Conservation (phyloP, 1,140 invertebrate genomes). For the Wasmannia auropunctata region DNA sequence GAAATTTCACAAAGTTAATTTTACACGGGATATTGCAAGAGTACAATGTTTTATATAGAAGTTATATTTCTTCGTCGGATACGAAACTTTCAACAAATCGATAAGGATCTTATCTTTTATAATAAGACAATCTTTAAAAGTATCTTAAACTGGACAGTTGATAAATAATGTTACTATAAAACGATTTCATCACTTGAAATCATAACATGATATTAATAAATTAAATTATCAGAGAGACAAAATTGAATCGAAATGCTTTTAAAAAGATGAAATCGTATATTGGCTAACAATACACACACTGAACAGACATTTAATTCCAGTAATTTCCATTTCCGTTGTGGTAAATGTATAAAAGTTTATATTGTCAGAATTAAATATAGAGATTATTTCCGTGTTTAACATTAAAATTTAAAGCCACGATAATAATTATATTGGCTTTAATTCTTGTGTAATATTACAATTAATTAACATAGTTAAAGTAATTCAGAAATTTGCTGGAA, state of each 20-base stretch:
- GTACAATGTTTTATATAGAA: constrained; percentile 28
- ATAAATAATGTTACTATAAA: not conserved
- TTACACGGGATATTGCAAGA: constrained; percentile 18
- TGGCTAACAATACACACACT: not conserved
- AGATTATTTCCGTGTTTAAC: constrained; percentile 18
- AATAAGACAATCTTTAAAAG: not conserved
- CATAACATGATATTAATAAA: not conserved
- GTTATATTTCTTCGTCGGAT: not conserved
- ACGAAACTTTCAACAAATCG: constrained; percentile 12
- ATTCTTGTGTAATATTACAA: not conserved
- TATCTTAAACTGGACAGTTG: not conserved
- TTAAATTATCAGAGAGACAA: not conserved
- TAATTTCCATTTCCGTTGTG: constrained; percentile 7
- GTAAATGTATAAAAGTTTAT: not conserved
- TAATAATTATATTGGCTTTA: not conserved
- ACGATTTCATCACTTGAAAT: not conserved
- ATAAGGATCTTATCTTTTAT: not conserved
- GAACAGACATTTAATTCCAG: not conserved
- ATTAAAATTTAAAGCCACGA: not conserved
- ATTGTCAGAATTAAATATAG: constrained; percentile 3
- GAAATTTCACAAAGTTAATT: constrained; percentile 34
- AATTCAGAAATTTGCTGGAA: not conserved
- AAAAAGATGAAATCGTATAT: not conserved
- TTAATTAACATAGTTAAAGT: not conserved
- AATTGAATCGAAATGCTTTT: not conserved